phyloP scores from a whole-genome alignment of 2,113 vertebrate genomes.

The Ammospiza caudacuta region DNA sequence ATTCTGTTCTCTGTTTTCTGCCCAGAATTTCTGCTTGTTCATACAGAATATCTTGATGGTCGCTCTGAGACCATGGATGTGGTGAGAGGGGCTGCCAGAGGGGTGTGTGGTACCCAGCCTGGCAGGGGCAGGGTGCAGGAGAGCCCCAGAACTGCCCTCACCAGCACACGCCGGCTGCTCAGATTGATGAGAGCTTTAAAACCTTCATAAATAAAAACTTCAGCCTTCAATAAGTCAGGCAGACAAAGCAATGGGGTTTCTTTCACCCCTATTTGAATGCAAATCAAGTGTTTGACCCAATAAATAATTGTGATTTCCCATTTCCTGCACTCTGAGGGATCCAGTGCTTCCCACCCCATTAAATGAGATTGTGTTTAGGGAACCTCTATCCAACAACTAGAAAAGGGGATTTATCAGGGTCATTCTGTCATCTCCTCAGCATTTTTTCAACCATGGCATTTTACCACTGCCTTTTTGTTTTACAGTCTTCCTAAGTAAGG shows the following conservation, averaged over 20 bases:
- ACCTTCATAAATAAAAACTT: neutral
- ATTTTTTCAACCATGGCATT: neutral
- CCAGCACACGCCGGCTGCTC: fast-evolving
- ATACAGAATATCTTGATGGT: neutral
- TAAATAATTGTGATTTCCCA: neutral
- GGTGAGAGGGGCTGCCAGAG: neutral
- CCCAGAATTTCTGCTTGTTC: neutral
- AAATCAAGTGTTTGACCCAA: conserved; percentile 2
- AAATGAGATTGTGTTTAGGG: neutral
- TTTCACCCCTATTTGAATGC: neutral
- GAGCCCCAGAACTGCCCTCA: fast-evolving
- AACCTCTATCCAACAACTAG: neutral
- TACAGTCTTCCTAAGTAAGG: neutral
- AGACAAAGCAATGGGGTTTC: neutral
- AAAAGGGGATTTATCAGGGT: neutral
- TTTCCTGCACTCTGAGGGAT: neutral
- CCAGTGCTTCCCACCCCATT: neutral
- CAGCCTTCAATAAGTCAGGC: neutral
- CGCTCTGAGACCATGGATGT: neutral
- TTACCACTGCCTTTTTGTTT: neutral
- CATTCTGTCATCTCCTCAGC: neutral
- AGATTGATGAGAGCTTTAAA: neutral
- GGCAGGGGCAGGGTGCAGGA: neutral
- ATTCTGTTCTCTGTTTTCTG: neutral
- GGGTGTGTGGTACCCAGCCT: neutral